Evolutionary conservation across 2,113 vertebrate genomes (phyloP).

Genomic region (Ellobius talpinus): DNA sequence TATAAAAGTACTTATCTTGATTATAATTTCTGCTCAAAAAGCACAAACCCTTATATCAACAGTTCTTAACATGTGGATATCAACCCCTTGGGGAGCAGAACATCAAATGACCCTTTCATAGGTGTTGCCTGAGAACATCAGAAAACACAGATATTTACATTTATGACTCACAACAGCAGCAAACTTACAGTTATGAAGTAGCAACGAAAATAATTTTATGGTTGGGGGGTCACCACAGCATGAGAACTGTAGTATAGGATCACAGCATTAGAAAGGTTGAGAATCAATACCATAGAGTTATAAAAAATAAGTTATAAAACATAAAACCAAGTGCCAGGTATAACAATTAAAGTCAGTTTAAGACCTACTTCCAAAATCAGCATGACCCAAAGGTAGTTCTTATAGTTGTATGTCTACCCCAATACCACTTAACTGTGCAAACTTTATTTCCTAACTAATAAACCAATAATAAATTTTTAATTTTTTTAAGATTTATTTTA

Average conservation of each 20-base stretch:
- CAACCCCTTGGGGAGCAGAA: not conserved
- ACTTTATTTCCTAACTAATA: slow-evolving; percentile 57
- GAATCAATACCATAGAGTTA: not conserved
- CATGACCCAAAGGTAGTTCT: not conserved
- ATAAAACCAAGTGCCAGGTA: slow-evolving; percentile 53
- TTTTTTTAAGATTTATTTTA: not conserved
- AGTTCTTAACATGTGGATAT: not conserved
- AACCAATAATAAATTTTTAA: slow-evolving; percentile 45
- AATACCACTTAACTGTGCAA: slow-evolving; percentile 51
- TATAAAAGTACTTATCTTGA: slow-evolving; percentile 23
- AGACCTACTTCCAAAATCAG: slow-evolving; percentile 48
- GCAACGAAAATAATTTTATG: not conserved
- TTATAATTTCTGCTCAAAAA: slow-evolving; percentile 22
- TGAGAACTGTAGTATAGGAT: not conserved
- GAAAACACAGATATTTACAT: not conserved
- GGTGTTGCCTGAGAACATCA: not conserved
- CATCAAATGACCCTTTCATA: not conserved
- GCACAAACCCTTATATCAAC: not conserved
- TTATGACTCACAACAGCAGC: not conserved
- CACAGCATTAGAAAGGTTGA: not conserved
- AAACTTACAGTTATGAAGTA: not conserved
- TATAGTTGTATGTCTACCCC: slow-evolving; percentile 26
- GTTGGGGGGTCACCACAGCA: not conserved
- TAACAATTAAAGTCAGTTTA: slow-evolving; percentile 59
- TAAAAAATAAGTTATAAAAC: slow-evolving; percentile 50